These are phyloP conservation scores for Papilio xuthus DNA, from an alignment of 1,140 invertebrate species.

Conservation along the genomic window DNA sequence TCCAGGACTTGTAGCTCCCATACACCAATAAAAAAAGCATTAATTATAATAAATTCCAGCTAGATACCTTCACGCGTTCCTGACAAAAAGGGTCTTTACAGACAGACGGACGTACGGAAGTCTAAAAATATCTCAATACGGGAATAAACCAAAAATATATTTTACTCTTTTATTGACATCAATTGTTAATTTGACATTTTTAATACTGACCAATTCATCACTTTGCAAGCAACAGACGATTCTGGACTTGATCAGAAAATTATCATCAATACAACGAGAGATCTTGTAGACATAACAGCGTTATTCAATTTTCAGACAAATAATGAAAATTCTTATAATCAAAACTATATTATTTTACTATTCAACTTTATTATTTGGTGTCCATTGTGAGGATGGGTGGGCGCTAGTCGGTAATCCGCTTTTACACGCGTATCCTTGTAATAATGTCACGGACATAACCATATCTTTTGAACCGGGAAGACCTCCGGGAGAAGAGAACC, in stretches of 20 bases:
- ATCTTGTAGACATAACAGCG: not conserved
- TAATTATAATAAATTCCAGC: no score
- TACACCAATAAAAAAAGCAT: no score
- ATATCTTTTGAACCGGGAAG: slow-evolving; percentile 47
- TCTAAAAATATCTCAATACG: no score
- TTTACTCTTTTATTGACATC: not conserved
- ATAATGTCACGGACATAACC: slow-evolving; percentile 45
- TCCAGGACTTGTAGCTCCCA: no score
- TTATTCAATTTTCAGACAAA: not conserved
- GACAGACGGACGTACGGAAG: no score
- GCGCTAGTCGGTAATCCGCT: slow-evolving; percentile 53
- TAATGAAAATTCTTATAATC: slow-evolving; percentile 13
- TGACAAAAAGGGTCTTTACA: no score
- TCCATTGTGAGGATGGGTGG: slow-evolving; percentile 37
- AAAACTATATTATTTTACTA: not conserved
- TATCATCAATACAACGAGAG: not conserved
- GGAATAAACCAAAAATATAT: no score
- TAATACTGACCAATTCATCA: not conserved
- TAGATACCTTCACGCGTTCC: no score
- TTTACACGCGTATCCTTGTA: slow-evolving; percentile 48
- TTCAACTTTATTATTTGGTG: not conserved
- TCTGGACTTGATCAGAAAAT: slow-evolving; percentile 10
- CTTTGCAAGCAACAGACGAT: not conserved
- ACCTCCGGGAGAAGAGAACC: slow-evolving; percentile 55
- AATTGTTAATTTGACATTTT: not conserved